phyloP scores from a whole-genome alignment of 2,797 vertebrate species.

The Acrossocheilus fasciatus region DNA sequence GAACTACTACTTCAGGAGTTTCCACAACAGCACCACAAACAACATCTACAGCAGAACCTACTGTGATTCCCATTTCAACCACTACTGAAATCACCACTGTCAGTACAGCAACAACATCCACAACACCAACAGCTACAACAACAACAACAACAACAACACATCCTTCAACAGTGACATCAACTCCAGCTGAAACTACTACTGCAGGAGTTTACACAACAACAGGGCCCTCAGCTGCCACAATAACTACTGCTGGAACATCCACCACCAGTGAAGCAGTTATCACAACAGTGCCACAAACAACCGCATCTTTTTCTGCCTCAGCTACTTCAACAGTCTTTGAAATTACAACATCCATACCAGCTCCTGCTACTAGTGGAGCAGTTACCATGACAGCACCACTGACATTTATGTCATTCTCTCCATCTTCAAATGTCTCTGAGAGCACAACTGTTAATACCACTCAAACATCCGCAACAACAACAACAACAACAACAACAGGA shows the following conservation, averaged over 20 bases:
- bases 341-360: background rate
- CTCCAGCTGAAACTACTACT: background rate
- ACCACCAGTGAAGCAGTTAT: background rate
- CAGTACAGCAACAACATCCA: too few relatives aligned
- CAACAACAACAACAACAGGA: background rate
- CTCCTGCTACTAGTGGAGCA: background rate
- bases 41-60: too few relatives aligned
- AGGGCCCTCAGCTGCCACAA: background rate
- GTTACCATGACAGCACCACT: background rate
- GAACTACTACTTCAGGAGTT: background rate
- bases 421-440: background rate
- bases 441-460: background rate
- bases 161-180: too few relatives aligned
- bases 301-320: background rate
- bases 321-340: background rate
- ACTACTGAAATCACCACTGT: too few relatives aligned
- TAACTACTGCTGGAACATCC: background rate
- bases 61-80: too few relatives aligned
- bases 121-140: too few relatives aligned
- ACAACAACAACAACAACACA: too few relatives aligned
- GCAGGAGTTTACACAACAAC: background rate
- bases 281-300: background rate
- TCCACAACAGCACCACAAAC: too few relatives aligned
- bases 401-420: background rate
- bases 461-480: background rate